phyloP scores from a whole-genome alignment of 2,888 invertebrate genomes.

The Euclidia mi region DNA sequence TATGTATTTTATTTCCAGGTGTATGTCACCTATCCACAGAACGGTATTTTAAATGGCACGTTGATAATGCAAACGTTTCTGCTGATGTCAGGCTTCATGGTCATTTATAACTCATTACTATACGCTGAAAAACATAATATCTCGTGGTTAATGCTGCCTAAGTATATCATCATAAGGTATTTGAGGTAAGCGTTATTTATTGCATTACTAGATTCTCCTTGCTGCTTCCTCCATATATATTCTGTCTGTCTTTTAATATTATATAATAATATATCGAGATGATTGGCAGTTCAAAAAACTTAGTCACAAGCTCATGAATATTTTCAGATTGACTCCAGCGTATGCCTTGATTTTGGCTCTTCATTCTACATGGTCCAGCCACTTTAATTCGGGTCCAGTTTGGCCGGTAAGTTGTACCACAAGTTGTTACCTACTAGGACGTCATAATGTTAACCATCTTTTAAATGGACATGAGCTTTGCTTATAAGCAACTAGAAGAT shows the following conservation, averaged over 20 bases:
- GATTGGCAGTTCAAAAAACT: too few species aligned
- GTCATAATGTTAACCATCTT: too few species aligned
- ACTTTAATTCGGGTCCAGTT: conserved; percentile 71
- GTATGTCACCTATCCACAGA: conserved; percentile 6
- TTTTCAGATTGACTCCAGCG: conserved; percentile 58
- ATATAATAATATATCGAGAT: too few species aligned
- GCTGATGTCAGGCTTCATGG: conserved; percentile 58
- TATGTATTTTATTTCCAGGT: conserved; percentile 19
- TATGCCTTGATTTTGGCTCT: conserved; percentile 56
- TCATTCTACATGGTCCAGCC: conserved; percentile 64
- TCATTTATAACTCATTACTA: conserved; percentile 56
- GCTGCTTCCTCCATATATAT: background rate
- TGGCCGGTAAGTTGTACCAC: conserved; percentile 71
- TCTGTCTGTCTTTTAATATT: too few species aligned
- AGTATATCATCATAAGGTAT: conserved; percentile 54
- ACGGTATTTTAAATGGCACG: conserved; percentile 43
- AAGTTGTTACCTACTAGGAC: too few species aligned
- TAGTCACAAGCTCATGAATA: too few species aligned
- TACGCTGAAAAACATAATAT: conserved; percentile 38
- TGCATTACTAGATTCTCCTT: too few species aligned
- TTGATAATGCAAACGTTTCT: conserved; percentile 61
- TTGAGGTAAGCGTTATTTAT: conserved; percentile 53
- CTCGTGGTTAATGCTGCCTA: conserved; percentile 49
- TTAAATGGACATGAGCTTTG: too few species aligned
- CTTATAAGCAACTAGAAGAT: too few species aligned